Evolutionary conservation across 1,140 invertebrate genomes (phyloP), one percentile per base, ranked within the genome.

Genomic region (Pseudomyrmex gracilis): DNA sequence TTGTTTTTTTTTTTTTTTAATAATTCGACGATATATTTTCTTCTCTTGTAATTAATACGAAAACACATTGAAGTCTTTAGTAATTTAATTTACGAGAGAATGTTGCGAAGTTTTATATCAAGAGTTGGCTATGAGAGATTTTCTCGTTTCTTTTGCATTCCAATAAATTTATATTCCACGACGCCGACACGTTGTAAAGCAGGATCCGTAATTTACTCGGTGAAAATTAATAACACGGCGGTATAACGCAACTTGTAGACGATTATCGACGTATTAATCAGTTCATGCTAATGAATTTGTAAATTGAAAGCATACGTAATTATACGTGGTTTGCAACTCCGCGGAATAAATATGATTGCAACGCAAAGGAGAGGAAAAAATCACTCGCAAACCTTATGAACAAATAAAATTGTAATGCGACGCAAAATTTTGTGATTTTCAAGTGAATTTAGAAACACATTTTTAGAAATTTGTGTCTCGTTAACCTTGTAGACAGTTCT

Each of bases 261-360:
- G 51, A 78, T 78, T 78, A 78, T 78, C 64, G 76, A 70, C 12
- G 22, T 57, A 58, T 80, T 80, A 80, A 71, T 80, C 53, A 24
- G 45, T 58, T 15, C 53, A 71, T 58, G 76, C 66, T 71, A 71
- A 80, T 71, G 67, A 80, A 80, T 71, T 71, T 57, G 53, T 71
- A 80, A 70, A 78, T 70, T 70, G 76, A 78, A 78, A 68, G 15
- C 47, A 57, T 55, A 17, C 20, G 53, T 53, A 24, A 43, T 58
- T 68, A 76, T 64, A 51, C 20, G 8, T 43, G 13, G 47, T 66
- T 66, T 20, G 58, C 24, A 64, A 77, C 43, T 8, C 2, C 53
- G 61, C 43, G 43, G 12, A 34, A 45, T 51, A 55, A 53, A 53
- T 77, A 77, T 17, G 47, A 55, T 43, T 53, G 66, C 49, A 34